Evolutionary conservation across 2,113 vertebrate genomes (phyloP).

Genomic region (Clarias macrocephalus): DNA sequence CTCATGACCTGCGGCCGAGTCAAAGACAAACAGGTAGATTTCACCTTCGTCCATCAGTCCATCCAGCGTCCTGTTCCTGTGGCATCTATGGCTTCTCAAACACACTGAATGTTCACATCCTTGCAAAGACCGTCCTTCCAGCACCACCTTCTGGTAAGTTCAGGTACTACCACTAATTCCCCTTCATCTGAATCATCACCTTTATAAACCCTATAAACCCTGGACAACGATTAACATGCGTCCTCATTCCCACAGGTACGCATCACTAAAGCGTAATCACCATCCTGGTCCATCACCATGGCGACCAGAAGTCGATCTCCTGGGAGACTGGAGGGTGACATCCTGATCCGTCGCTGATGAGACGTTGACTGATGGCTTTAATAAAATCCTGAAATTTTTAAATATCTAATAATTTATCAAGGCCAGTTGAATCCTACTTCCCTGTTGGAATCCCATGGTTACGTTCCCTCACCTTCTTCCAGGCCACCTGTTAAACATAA

Average conservation of each 20-base stretch:
- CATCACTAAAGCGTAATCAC: slow-evolving; percentile 36
- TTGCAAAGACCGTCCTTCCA: not conserved
- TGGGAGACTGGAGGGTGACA: slow-evolving; percentile 23
- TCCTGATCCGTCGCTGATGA: slow-evolving; percentile 34
- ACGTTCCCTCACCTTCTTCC: not conserved
- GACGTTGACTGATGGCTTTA: slow-evolving; percentile 52
- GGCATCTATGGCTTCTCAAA: not conserved
- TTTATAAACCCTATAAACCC: slow-evolving; percentile 21
- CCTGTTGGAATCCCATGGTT: not conserved
- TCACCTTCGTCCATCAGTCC: not conserved
- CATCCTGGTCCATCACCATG: slow-evolving; percentile 25
- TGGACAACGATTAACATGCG: not conserved
- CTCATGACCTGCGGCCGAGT: not conserved
- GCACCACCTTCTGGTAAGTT: slow-evolving; percentile 38
- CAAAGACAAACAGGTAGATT: not conserved
- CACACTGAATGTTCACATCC: not conserved
- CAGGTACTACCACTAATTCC: not conserved
- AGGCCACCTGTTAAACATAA: not conserved
- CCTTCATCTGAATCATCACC: not conserved
- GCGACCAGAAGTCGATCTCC: slow-evolving; percentile 9
- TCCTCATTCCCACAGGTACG: not conserved
- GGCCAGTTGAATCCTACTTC: slow-evolving; percentile 19
- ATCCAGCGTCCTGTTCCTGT: not conserved
- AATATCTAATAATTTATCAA: slow-evolving; percentile 19
- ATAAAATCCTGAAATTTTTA: slow-evolving; percentile 39